Evolutionary conservation across 2,113 vertebrate species (phyloP).

Genomic region (Hippotragus niger): DNA sequence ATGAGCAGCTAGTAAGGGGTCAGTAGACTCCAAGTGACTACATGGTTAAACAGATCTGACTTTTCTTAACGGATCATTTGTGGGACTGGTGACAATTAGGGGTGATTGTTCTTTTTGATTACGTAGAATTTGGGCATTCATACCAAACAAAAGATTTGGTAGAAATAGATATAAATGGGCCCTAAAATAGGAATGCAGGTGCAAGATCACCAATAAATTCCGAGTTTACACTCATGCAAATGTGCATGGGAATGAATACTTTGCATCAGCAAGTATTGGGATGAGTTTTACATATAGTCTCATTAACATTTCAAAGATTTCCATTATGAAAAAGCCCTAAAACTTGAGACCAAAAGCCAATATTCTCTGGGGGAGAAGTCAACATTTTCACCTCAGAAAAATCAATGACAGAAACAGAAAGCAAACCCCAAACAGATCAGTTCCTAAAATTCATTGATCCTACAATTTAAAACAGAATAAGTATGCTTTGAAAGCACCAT

Average conservation of each 20-base stretch:
- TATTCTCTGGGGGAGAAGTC: background rate
- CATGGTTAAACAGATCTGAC: background rate
- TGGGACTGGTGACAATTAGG: slow-evolving; percentile 41
- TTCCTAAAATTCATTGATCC: slow-evolving; percentile 16
- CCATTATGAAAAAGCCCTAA: slow-evolving; percentile 45
- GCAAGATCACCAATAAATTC: slow-evolving; percentile 58
- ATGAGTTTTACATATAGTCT: slow-evolving; percentile 58
- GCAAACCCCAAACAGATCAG: slow-evolving; percentile 20
- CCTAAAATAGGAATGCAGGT: slow-evolving; percentile 69
- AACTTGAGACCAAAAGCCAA: slow-evolving; percentile 44
- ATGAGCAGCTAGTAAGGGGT: background rate
- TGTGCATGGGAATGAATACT: slow-evolving; percentile 43
- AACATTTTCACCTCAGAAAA: slow-evolving; percentile 53
- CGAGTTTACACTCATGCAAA: slow-evolving; percentile 45
- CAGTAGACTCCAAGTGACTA: background rate
- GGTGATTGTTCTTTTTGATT: slow-evolving; percentile 59
- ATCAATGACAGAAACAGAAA: slow-evolving; percentile 35
- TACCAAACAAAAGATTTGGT: slow-evolving; percentile 42
- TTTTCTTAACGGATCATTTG: slow-evolving; percentile 3
- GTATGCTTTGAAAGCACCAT: background rate
- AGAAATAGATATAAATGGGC: slow-evolving; percentile 52
- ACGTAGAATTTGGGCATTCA: slow-evolving; percentile 53
- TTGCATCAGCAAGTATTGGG: slow-evolving; percentile 52
- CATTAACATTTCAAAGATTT: slow-evolving; percentile 71
- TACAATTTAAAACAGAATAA: slow-evolving; percentile 28